phyloP scores from a whole-genome alignment of 2,888 invertebrate species.

The Urechis unicinctus region DNA sequence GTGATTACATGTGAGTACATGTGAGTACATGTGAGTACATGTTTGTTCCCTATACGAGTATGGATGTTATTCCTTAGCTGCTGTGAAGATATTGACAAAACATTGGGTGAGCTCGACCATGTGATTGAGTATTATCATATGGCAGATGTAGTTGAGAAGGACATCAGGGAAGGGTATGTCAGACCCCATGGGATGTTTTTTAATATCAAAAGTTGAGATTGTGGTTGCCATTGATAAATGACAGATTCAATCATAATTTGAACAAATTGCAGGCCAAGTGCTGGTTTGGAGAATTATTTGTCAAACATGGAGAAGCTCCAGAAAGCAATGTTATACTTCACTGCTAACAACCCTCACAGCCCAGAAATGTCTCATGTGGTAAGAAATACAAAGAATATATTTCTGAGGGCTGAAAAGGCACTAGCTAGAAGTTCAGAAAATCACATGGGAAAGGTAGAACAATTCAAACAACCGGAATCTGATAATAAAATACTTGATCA shows the following conservation, averaged over 20 bases:
- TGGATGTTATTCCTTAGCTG: too few species aligned
- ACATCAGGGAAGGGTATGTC: constrained; percentile 71
- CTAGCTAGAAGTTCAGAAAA: neutral
- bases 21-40: too few species aligned
- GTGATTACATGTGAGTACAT: too few species aligned
- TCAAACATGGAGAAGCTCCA: constrained; percentile 77
- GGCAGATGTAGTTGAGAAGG: constrained; percentile 79
- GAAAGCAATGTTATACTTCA: constrained; percentile 83
- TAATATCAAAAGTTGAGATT: too few species aligned
- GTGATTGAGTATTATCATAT: constrained; percentile 95
- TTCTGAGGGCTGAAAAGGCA: neutral
- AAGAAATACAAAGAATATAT: constrained; percentile 51
- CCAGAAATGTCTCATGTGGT: constrained; percentile 90
- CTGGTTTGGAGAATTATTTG: constrained; percentile 55
- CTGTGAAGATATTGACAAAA: constrained; percentile 93
- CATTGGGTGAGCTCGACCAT: constrained; percentile 79
- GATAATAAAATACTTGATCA: neutral
- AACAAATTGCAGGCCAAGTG: constrained; percentile 52
- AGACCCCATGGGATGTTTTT: too few species aligned
- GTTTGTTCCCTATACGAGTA: too few species aligned
- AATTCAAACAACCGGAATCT: too few species aligned
- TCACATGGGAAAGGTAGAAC: too few species aligned
- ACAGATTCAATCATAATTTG: too few species aligned
- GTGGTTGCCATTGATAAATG: too few species aligned
- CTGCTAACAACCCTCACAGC: constrained; percentile 85